These are phyloP conservation scores for Volucella inanis DNA, from an alignment of 2,888 invertebrate genomes.

Conservation along the genomic window DNA sequence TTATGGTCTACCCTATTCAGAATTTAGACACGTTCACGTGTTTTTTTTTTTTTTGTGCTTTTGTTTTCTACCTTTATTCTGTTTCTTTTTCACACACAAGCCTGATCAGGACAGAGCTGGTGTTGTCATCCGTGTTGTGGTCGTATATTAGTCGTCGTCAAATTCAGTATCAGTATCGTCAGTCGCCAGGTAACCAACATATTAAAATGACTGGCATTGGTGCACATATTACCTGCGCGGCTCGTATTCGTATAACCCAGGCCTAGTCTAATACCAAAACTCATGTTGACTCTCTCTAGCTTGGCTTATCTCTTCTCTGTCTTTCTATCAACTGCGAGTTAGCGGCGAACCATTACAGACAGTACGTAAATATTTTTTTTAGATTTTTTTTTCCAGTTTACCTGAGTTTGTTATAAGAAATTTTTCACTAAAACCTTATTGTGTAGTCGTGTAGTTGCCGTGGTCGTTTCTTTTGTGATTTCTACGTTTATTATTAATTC, in stretches of 20 bases:
- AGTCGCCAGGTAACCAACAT: conserved; percentile 2
- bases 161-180: background rate
- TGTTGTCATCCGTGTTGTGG: no score
- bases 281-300: conserved; percentile 33
- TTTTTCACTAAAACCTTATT: conserved; percentile 37
- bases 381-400: conserved; percentile 17
- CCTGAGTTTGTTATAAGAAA: conserved; percentile 41
- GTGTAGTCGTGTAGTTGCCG: conserved; percentile 39
- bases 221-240: conserved; percentile 20
- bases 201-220: background rate
- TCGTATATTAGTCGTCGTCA: background rate
- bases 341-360: conserved; percentile 5
- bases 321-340: conserved; percentile 6
- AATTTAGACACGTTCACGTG: conserved; percentile 26
- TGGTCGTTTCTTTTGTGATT: conserved; percentile 36
- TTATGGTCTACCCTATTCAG: conserved; percentile 21
- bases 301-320: conserved; percentile 19
- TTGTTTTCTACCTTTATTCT: conserved; percentile 2
- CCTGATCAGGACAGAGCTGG: background rate
- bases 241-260: conserved; percentile 17
- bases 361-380: conserved; percentile 34
- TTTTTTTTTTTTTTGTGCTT: conserved; percentile 6
- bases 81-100: conserved; percentile 10
- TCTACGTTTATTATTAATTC: conserved; percentile 28
- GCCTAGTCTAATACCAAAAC: conserved; percentile 33